Evolutionary conservation across 92 coral and sea anemone genomes (phyloP).

Genomic region (Diadumene lineata): DNA sequence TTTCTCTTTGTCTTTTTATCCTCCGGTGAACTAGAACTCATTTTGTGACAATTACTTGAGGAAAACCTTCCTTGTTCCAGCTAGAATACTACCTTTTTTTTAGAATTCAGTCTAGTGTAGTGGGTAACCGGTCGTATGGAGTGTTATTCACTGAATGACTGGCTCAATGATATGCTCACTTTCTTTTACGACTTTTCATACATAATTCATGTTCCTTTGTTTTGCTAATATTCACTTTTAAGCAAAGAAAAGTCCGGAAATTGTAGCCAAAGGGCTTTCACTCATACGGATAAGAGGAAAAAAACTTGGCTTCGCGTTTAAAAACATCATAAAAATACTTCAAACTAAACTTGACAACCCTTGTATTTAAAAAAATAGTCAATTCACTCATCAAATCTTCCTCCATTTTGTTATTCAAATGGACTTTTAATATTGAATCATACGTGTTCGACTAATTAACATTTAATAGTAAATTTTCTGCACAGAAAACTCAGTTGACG

Average conservation of each 20-base stretch:
- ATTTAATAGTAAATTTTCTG: slow-evolving; percentile 9
- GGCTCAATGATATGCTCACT: slow-evolving; percentile 21
- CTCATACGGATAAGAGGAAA: slow-evolving; percentile 5
- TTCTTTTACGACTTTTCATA: slow-evolving; percentile 67
- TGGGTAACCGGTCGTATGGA: too few relatives aligned
- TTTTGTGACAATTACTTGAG: neutral
- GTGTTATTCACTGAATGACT: slow-evolving; percentile 21
- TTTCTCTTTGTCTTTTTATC: slow-evolving; percentile 33
- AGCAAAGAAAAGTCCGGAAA: slow-evolving; percentile 76
- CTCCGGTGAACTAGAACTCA: slow-evolving; percentile 1
- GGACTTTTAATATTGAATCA: slow-evolving; percentile 51
- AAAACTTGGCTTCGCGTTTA: slow-evolving; percentile 7
- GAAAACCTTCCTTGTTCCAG: neutral
- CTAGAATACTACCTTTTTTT: neutral
- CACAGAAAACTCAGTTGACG: neutral
- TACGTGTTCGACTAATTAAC: slow-evolving; percentile 26
- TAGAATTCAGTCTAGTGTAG: neutral
- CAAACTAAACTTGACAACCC: slow-evolving; percentile 4
- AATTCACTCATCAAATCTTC: slow-evolving; percentile 18
- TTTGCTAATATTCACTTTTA: slow-evolving; percentile 80
- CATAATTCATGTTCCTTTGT: slow-evolving; percentile 81
- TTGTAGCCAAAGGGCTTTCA: slow-evolving; percentile 18
- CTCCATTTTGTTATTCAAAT: slow-evolving; percentile 36
- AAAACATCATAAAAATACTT: slow-evolving; percentile 1
- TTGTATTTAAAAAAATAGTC: neutral